Evolutionary conservation across 53 echinoderm and acorn worm species (phyloP).

Genomic region (Zoroaster sp.): DNA sequence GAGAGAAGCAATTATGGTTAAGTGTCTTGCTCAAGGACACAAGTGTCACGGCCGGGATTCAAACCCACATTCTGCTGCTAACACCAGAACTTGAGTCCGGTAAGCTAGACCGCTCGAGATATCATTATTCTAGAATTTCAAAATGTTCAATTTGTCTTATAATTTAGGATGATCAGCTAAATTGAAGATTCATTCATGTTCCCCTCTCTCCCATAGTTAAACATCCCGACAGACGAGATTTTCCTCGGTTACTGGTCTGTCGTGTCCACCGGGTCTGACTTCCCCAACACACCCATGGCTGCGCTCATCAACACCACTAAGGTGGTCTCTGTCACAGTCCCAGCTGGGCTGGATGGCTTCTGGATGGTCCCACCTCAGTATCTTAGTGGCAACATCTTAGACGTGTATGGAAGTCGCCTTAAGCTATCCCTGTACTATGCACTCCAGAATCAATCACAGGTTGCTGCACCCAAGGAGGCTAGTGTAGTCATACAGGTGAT

Average conservation of each 20-base stretch:
- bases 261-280: not conserved
- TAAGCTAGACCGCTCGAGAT: too few species aligned
- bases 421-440: conserved; percentile 65
- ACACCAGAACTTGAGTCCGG: not conserved
- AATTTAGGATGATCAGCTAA: too few species aligned
- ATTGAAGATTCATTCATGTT: too few species aligned
- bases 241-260: conserved; percentile 43
- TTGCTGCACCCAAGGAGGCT: conserved; percentile 15
- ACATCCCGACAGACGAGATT: conserved; percentile 46
- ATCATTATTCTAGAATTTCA: too few species aligned
- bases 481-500: conserved; percentile 54
- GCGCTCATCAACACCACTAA: not conserved
- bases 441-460: not conserved
- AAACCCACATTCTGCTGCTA: not conserved
- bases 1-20: too few species aligned
- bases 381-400: conserved; percentile 70
- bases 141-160: too few species aligned
- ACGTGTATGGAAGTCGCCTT: conserved; percentile 68
- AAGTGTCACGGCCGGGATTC: not conserved
- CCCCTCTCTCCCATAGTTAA: too few species aligned
- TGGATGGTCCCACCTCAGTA: conserved; percentile 60
- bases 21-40: too few species aligned
- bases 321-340: conserved; percentile 34
- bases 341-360: conserved; percentile 27
- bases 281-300: not conserved